Conservation (phyloP, 2,888 invertebrate genomes). For the Eumacrocentrus americanus region DNA sequence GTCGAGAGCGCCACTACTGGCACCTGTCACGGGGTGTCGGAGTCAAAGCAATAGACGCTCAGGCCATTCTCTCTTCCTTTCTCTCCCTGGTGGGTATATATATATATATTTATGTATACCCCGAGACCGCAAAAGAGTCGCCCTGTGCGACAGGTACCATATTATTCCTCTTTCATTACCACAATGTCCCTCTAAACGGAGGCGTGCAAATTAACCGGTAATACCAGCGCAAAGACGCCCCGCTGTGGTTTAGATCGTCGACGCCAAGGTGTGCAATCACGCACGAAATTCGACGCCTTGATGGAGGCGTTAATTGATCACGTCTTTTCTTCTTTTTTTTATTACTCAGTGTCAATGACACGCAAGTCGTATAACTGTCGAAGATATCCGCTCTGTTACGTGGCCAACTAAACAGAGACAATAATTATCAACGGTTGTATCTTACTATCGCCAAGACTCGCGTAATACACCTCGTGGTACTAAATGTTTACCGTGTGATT, state of each 20-base stretch:
- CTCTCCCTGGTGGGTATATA: conserved; percentile 6
- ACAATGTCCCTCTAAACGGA: conserved; percentile 28
- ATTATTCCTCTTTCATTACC: conserved; percentile 44
- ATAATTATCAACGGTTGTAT: conserved; percentile 5
- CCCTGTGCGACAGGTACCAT: conserved; percentile 43
- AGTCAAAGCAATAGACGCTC: not conserved
- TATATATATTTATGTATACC: not conserved
- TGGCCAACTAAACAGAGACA: too few species aligned
- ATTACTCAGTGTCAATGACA: conserved; percentile 13
- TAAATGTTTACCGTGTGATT: too few species aligned
- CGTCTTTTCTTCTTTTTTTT: not conserved
- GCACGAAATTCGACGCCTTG: not conserved
- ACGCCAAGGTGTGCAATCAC: not conserved
- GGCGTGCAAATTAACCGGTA: conserved; percentile 37
- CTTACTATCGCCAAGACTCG: conserved; percentile 4
- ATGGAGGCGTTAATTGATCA: too few species aligned
- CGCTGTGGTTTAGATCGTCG: conserved; percentile 31
- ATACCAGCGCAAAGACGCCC: conserved; percentile 34
- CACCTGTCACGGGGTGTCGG: conserved; percentile 15
- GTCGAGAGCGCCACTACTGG: conserved; percentile 1
- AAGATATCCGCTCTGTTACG: too few species aligned
- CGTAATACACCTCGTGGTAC: not conserved
- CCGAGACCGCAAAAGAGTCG: conserved; percentile 36
- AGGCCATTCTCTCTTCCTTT: conserved; percentile 8
- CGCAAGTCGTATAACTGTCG: too few species aligned